Conservation (phyloP, 2,797 vertebrate species). For the Malacoraja senta region DNA sequence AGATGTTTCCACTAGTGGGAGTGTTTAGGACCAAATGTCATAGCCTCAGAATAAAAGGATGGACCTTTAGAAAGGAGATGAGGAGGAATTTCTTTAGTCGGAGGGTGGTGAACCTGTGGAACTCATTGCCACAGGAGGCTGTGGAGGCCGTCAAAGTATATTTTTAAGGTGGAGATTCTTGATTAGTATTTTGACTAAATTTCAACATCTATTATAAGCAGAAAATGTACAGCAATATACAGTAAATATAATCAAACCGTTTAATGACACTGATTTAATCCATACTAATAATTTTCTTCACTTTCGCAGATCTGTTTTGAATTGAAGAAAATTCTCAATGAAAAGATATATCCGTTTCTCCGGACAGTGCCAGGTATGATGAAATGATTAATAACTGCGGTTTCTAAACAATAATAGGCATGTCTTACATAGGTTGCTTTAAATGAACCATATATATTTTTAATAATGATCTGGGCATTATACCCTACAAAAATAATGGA, state of each 20-base stretch:
- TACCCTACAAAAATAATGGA: neutral
- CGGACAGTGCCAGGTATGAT: constrained; percentile 57
- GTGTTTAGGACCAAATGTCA: too few relatives aligned
- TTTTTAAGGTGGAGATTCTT: too few relatives aligned
- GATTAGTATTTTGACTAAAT: neutral
- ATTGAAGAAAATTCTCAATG: constrained; percentile 40
- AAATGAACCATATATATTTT: neutral
- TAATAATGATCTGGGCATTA: neutral
- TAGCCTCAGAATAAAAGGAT: too few relatives aligned
- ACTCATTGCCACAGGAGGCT: too few relatives aligned
- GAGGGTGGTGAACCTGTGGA: too few relatives aligned
- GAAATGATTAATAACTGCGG: neutral
- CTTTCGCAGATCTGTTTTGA: constrained; percentile 49
- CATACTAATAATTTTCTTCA: neutral
- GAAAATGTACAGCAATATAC: neutral
- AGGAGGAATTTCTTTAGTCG: too few relatives aligned
- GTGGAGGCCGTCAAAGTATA: too few relatives aligned
- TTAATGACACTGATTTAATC: neutral
- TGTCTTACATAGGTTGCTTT: neutral
- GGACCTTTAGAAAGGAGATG: too few relatives aligned
- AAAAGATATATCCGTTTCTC: constrained; percentile 45
- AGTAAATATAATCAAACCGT: neutral
- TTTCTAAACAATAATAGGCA: too few relatives aligned
- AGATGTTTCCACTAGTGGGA: too few relatives aligned
- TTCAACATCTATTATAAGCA: too few relatives aligned